Percentiles rank a stretch among this genome's conserved stretches.
Conservation (phyloP, 2,113 vertebrate species). For the Epinephelus moara region DNA sequence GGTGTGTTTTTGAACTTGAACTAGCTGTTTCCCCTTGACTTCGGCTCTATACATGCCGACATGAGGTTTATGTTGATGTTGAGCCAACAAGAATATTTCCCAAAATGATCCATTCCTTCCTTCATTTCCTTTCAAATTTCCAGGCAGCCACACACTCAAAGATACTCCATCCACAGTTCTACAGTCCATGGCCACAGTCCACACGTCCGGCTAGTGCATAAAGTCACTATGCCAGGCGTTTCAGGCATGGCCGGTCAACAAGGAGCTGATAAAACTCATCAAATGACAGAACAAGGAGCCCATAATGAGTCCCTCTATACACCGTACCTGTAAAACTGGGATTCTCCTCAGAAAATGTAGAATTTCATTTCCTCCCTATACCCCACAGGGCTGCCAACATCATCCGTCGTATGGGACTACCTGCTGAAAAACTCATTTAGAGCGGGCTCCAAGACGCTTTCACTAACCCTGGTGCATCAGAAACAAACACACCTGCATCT, state of each 20-base stretch:
- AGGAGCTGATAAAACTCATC: background rate
- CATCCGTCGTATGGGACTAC: conserved; percentile 34
- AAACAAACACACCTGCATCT: conserved; percentile 78
- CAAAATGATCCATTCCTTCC: background rate
- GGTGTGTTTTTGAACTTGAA: background rate
- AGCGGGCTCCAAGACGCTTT: conserved; percentile 63
- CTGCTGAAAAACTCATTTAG: conserved; percentile 56
- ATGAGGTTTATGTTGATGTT: background rate
- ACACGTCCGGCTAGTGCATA: background rate
- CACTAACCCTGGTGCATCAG: conserved; percentile 47
- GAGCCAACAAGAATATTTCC: background rate
- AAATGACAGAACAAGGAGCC: background rate
- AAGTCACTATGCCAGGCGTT: background rate
- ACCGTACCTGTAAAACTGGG: background rate
- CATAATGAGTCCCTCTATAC: background rate
- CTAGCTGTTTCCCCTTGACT: background rate
- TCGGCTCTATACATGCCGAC: background rate
- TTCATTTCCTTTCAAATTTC: background rate
- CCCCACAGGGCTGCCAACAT: conserved; percentile 41
- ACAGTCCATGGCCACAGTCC: background rate
- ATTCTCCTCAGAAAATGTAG: conserved; percentile 59
- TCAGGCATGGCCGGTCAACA: background rate
- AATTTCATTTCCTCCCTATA: conserved; percentile 52
- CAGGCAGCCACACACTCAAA: background rate
- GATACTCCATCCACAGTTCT: background rate